Evolutionary conservation across 2,113 vertebrate species (phyloP).

Genomic region (Ellobius talpinus): DNA sequence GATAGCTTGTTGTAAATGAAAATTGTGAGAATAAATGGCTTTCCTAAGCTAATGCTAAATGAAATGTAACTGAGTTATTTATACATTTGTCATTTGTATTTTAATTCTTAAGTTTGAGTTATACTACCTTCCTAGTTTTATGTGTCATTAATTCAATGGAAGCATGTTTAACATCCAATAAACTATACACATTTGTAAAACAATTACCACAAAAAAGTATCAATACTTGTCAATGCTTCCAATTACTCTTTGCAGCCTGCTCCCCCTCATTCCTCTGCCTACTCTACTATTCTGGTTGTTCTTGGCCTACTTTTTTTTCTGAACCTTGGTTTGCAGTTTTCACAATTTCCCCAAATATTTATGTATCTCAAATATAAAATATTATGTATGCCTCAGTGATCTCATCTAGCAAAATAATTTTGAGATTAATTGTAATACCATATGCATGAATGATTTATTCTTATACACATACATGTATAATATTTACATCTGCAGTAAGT

Average conservation of each 20-base stretch:
- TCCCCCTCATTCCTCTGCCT: not conserved
- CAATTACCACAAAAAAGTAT: not conserved
- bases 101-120: constrained; percentile 1
- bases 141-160: not conserved
- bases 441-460: not conserved
- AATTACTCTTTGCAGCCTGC: not conserved
- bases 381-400: not conserved
- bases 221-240: not conserved
- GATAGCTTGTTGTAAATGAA: not conserved
- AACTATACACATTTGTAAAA: not conserved
- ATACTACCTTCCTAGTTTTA: not conserved
- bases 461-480: not conserved
- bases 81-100: not conserved
- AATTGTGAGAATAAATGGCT: not conserved
- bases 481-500: not conserved
- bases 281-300: not conserved
- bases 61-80: constrained; percentile 1
- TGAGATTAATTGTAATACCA: not conserved
- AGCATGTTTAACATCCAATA: not conserved
- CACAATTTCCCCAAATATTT: not conserved
- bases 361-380: not conserved
- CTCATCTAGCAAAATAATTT: not conserved
- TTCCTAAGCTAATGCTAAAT: not conserved
- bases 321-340: not conserved
- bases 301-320: not conserved